Base-by-base conservation (phyloP, 2,888 invertebrate genomes). In the Diarsia dahlii region DNA sequence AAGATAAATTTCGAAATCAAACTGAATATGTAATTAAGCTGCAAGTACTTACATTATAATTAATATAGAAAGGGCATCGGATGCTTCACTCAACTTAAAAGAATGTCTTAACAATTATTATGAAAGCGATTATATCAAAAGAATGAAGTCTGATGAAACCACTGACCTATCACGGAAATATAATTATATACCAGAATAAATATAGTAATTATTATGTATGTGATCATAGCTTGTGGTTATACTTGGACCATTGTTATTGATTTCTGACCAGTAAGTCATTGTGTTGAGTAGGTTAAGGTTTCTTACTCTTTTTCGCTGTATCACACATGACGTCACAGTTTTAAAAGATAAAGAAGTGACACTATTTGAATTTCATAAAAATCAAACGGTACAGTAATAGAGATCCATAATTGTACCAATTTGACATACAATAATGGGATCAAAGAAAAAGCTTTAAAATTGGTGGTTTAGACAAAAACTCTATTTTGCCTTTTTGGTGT, bases 151-250 rank as follows among this genome's bases (percentile, higher is more conserved):
- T 28, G 52, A 67, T 78, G 62, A 45, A 69, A 82, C 52, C 62
- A 69, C 39, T 82, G 82, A 81, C 81, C 81, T 81, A 81, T 81
- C 82, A 84, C 84, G 74, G 66, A 74, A 65, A 78, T 81, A 81
- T 81, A 82, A 82, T 82, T 82, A 81, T 56, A 28, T 64, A 67
- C 5, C 28, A 77, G 60, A 72, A 72, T 70, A 58, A 56, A 23
- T 56, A 63, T 63, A 58, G 9, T 66, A 20, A n/a, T n/a, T 56
- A 50, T 50, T 50, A 76, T 56, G 54, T 50, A 46, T 34, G 52
- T 56, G 28, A 62, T 62, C 4, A 2, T 66, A 50, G 9, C 13
- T 66, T 46, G 64, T 63, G 18, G 46, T 65, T 73, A 12, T 58
- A n/a, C 28, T 56, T 54, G 46, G 23, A 18, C n/a, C 18, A 18